Percentiles rank a stretch among this genome's conserved stretches.
phyloP scores from a whole-genome alignment of 1,140 invertebrate genomes.

The Hypothenemus hampei region DNA sequence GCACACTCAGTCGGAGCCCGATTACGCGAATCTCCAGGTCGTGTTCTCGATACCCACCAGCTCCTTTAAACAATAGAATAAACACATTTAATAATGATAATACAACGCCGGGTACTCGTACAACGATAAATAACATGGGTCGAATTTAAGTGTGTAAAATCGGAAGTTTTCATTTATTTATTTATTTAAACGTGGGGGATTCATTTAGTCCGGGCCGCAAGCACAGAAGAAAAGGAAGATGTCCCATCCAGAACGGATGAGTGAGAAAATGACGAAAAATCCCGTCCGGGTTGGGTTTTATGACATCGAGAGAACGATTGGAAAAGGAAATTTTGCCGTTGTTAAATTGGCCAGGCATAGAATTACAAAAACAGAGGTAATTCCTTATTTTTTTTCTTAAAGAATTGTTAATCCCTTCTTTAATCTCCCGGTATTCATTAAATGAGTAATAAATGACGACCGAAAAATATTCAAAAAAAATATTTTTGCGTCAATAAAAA shows the following conservation, averaged over 20 bases:
- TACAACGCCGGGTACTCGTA: constrained; percentile 14
- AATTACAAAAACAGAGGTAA: constrained; percentile 97
- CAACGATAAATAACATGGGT: too few relatives aligned
- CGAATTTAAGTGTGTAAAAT: too few relatives aligned
- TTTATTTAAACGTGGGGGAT: neutral
- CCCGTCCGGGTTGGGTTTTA: constrained; percentile 94
- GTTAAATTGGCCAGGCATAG: constrained; percentile 96
- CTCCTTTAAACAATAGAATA: neutral
- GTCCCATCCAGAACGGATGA: too few relatives aligned
- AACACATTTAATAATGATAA: constrained; percentile 14
- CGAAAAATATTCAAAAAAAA: too few relatives aligned
- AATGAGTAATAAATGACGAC: too few relatives aligned
- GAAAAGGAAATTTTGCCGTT: constrained; percentile 98
- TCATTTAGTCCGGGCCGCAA: constrained; percentile 17
- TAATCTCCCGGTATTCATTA: too few relatives aligned
- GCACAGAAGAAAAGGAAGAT: constrained; percentile 39
- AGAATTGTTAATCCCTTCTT: too few relatives aligned
- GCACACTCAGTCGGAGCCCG: constrained; percentile 16
- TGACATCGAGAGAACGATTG: constrained; percentile 92
- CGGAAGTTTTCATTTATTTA: neutral
- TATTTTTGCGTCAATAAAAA: too few relatives aligned
- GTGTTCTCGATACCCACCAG: neutral
- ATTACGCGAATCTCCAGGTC: constrained; percentile 3
- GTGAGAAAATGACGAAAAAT: constrained; percentile 60
- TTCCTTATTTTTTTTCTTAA: neutral